These are phyloP conservation scores for Pteruthius melanotis DNA, from an alignment of 2,113 vertebrate genomes.

Conservation along the genomic window DNA sequence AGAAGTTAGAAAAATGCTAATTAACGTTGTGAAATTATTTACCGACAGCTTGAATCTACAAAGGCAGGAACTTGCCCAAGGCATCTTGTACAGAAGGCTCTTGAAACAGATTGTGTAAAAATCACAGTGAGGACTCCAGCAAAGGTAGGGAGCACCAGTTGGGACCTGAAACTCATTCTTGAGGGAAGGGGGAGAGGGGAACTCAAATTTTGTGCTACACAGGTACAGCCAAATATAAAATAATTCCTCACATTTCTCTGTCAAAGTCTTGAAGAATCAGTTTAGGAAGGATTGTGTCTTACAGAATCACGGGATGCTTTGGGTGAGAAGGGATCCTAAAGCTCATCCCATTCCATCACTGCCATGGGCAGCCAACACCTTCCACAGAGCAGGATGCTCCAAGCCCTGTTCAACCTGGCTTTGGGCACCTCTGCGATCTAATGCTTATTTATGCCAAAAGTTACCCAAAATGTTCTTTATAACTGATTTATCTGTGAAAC, in stretches of 20 bases:
- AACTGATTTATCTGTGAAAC: neutral
- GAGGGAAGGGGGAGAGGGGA: neutral
- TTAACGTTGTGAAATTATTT: conserved; percentile 67
- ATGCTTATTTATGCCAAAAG: neutral
- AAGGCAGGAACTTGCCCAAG: conserved; percentile 59
- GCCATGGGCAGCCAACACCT: neutral
- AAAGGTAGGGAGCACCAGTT: conserved; percentile 46
- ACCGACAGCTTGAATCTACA: conserved; percentile 66
- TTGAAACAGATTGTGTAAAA: conserved; percentile 61
- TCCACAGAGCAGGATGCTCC: neutral
- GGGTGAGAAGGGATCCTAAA: neutral
- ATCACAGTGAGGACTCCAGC: conserved; percentile 24
- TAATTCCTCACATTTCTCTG: neutral
- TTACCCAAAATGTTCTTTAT: neutral
- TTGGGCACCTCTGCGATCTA: neutral
- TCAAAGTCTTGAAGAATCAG: neutral
- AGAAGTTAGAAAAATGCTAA: conserved; percentile 67
- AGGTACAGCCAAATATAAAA: neutral
- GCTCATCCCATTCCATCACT: neutral
- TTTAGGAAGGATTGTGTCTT: neutral
- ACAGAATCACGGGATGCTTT: too few species aligned
- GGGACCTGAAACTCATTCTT: neutral
- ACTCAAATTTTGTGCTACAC: neutral
- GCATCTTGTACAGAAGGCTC: conserved; percentile 61
- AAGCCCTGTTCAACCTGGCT: neutral